phyloP scores from a whole-genome alignment of 2,797 vertebrate genomes.

The Girardinus metallicus region DNA sequence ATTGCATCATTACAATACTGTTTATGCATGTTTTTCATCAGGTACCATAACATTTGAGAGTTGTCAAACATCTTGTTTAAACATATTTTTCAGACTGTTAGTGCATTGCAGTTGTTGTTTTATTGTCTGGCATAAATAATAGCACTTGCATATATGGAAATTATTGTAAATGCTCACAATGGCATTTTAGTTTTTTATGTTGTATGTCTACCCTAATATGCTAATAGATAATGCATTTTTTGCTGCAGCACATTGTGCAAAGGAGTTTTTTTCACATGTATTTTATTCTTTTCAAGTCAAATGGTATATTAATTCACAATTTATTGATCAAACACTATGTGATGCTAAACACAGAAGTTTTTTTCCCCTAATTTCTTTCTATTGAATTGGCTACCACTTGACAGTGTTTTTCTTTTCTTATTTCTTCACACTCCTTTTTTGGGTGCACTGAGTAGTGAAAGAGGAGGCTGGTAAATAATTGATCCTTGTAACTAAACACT shows the following conservation, averaged over 20 bases:
- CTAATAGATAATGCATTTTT: background rate
- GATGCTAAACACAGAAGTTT: background rate
- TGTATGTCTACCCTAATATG: background rate
- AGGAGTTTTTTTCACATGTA: background rate
- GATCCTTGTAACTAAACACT: constrained; percentile 88
- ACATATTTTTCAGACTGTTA: background rate
- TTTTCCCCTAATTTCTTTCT: constrained; percentile 14
- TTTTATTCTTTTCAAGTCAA: background rate
- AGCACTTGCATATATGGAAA: background rate
- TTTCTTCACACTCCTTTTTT: constrained; percentile 76
- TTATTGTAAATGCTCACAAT: background rate
- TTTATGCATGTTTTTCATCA: constrained; percentile 3
- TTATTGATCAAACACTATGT: constrained; percentile 15
- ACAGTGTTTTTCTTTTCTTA: constrained; percentile 53
- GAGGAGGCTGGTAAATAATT: constrained; percentile 87
- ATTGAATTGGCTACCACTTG: constrained; percentile 35
- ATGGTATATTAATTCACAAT: background rate
- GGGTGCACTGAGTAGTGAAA: constrained; percentile 81
- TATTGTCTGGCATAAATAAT: background rate
- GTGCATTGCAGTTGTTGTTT: background rate
- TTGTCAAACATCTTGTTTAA: background rate
- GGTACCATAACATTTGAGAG: background rate
- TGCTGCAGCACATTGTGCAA: background rate
- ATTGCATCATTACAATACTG: constrained; percentile 4
- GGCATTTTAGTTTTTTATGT: background rate